Base-by-base conservation (phyloP, 2,113 vertebrate genomes). In the Terrapene triunguis region DNA sequence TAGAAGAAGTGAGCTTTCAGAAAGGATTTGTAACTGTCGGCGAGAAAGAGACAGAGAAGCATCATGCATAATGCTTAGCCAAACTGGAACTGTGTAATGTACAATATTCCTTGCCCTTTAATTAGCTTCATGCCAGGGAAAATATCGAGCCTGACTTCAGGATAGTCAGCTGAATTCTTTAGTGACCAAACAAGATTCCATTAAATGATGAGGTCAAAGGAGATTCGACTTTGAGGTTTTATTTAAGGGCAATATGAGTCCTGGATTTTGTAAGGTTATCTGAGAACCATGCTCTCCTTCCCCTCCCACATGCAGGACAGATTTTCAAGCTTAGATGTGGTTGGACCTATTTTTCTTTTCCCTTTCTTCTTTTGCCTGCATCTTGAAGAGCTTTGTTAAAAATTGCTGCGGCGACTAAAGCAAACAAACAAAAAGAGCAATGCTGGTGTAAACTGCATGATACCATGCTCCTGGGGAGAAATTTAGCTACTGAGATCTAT, bases 281-380 rank as follows among this genome's bases (percentile, higher is more conserved):
- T n/a, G 48, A 24, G 65, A 82, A 48, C 44, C 0, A 12, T 0
- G 3, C 19, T 59, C 24, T 9, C 4, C 32, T 32, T 13, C 0
- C 22, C 21, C 35, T 85, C 47, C 10, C 0, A 25, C 2, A 0
- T 0, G 3, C 11, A 84, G 84, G 5, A 0, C n/a, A 8, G 79
- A n/a, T n/a, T 93, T 92, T n/a, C 74, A 8, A 86, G 25, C 21
- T 2, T 11, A 69, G 6, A 13, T 24, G 2, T 5, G 24, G 1
- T 72, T 72, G 0, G 0, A 69, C 62, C 2, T 80, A 1, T 10
- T 74, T 85, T 54, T 79, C 0, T 69, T 25, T 42, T 47, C 1
- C 5, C 80, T 47, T 81, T 38, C 47, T 72, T 72, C 65, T 22
- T 89, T 82, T 22, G 1, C 6, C 4, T 79, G 6, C 2, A 83